Conservation (phyloP, 2,113 vertebrate species). For the Rhombomys opimus region DNA sequence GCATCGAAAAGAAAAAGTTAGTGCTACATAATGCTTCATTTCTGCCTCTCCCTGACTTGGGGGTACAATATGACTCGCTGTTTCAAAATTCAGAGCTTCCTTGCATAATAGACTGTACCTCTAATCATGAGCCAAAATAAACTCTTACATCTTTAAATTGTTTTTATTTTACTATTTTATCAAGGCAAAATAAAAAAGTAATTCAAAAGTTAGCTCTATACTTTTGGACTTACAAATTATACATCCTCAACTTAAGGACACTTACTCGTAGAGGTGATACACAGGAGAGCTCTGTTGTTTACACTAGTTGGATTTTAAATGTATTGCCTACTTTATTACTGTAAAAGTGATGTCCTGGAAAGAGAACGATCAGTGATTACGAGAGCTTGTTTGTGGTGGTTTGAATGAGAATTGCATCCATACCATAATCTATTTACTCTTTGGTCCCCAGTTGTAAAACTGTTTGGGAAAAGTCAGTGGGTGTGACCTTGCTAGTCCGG, state of each 20-base stretch:
- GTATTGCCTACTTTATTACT: not conserved
- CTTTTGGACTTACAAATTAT: not conserved
- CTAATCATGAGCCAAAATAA: not conserved
- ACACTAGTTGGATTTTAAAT: not conserved
- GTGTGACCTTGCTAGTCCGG: no score
- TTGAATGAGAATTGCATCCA: not conserved
- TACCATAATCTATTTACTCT: not conserved
- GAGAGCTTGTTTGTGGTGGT: not conserved
- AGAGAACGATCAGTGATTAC: not conserved
- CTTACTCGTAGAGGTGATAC: not conserved
- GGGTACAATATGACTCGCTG: not conserved
- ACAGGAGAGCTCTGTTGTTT: not conserved
- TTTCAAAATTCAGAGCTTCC: not conserved
- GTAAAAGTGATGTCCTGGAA: conserved; percentile 12
- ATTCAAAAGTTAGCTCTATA: not conserved
- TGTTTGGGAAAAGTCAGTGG: not conserved
- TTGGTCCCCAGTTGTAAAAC: not conserved
- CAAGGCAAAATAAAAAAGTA: not conserved
- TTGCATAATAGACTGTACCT: not conserved
- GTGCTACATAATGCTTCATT: not conserved
- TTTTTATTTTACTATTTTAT: no score
- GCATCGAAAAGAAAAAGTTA: not conserved
- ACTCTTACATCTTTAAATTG: not conserved
- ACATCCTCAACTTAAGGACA: not conserved
- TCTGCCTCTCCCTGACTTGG: not conserved